Evolutionary conservation across 2,888 invertebrate genomes (phyloP), one percentile per base, ranked within the genome.

Genomic region (Plebejus anna): DNA sequence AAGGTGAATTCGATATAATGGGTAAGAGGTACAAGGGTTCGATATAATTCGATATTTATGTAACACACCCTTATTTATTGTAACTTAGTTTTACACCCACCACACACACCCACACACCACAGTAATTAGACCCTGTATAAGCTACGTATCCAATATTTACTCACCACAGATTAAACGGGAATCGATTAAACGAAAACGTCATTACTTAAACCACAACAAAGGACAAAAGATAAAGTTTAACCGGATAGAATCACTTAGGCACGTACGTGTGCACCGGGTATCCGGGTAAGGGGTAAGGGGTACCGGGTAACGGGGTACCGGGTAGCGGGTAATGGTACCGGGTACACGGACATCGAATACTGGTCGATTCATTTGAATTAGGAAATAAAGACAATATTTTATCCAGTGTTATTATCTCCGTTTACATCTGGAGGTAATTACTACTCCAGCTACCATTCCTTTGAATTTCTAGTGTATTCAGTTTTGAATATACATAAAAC

Each of bases 201-300:
- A 80, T 78, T 81, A 81, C 71, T 71, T 57, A 75, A 59, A 61
- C 75, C 36, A 75, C 70, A 83, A 83, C 81, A 82, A 82, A 82
- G 80, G 85, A 84, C 86, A 84, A 84, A 86, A 81, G 80, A 81
- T 81, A 82, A 82, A 84, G 82, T 87, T 85, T 81, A 79, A 82
- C 80, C 81, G 82, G 81, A 84, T 86, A 85, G 84, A 87, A 85
- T 88, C 87, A 88, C 87, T 89, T 86, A 84, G 84, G 83, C 87
- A 86, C 87, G 88, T 87, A 84, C 85, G 81, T 83, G 82, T 82
- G 83, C 78, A 78, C 70, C 77, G 72, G 71, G 77, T 55, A 55
- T 55, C 55, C 55, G 55, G 16, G 55, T 55, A 42, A 42, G 6
- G 42, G 42, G 42, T 42, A 55, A 16, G 1, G 16, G 55, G 55